These are phyloP conservation scores for Trachelipus rathkii DNA, from an alignment of 1,140 invertebrate species.

Conservation along the genomic window DNA sequence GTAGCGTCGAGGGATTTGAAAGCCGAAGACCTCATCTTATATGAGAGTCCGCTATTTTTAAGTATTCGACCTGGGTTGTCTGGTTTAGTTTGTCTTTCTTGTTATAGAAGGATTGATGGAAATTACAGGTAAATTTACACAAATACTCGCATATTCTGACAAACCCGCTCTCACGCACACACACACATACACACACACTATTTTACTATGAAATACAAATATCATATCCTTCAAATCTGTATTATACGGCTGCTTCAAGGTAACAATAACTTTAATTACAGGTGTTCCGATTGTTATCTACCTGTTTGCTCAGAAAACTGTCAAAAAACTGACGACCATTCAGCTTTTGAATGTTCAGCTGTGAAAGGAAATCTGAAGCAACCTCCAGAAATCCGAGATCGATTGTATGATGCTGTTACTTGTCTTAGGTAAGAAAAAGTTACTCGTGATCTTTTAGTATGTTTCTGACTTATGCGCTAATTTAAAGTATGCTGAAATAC, in stretches of 20 bases:
- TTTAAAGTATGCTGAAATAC: too few species aligned
- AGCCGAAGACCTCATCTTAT: conserved; percentile 37
- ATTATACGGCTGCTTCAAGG: too few species aligned
- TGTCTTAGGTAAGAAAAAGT: neutral
- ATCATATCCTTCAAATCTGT: too few species aligned
- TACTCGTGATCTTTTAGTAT: too few species aligned
- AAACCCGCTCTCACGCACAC: too few species aligned
- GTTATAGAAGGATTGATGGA: neutral
- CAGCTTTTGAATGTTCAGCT: neutral
- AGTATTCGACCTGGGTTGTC: conserved; percentile 21
- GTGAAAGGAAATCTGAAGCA: neutral
- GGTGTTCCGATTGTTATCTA: neutral
- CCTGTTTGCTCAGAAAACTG: neutral
- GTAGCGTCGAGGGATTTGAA: conserved; percentile 36
- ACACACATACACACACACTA: too few species aligned
- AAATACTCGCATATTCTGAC: too few species aligned
- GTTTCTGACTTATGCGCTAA: too few species aligned
- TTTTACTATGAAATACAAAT: too few species aligned
- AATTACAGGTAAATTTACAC: neutral
- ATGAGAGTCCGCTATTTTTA: conserved; percentile 38
- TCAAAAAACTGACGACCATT: neutral
- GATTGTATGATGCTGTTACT: neutral
- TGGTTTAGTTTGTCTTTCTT: neutral
- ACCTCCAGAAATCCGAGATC: neutral
- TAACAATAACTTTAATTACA: neutral